Conservation (phyloP, 2,888 invertebrate species). For the Sphecodes monilicornis region DNA sequence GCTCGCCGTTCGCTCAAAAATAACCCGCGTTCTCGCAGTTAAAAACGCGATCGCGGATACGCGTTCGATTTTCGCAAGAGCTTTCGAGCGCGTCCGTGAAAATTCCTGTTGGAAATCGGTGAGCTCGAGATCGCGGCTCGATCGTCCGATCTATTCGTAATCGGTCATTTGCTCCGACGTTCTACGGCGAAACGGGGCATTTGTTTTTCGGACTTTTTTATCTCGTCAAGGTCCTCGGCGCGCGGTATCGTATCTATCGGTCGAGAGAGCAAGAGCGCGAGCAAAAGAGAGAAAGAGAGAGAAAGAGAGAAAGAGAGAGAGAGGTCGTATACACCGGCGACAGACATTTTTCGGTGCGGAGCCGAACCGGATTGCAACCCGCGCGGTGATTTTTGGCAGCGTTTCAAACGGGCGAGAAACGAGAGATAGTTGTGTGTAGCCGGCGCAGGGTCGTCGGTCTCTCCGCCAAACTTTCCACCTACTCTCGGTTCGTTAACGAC, state of each 20-base stretch:
- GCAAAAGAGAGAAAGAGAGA: too few species aligned
- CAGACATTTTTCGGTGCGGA: conserved; percentile 21
- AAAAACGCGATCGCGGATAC: conserved; percentile 41
- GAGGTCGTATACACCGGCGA: background rate
- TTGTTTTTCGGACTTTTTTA: conserved; percentile 47
- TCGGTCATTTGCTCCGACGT: conserved; percentile 52
- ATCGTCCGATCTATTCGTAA: conserved; percentile 28
- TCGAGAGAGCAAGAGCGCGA: background rate
- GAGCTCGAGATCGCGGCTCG: background rate
- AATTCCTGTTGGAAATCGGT: background rate
- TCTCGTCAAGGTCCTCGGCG: conserved; percentile 30
- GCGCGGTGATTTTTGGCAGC: conserved; percentile 72
- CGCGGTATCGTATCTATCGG: conserved; percentile 14
- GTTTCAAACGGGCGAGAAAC: conserved; percentile 75
- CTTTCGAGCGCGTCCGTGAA: background rate
- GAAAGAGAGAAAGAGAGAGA: too few species aligned
- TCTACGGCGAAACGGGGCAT: conserved; percentile 5
- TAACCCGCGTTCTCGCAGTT: conserved; percentile 55
- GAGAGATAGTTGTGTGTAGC: conserved; percentile 67
- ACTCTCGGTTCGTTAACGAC: conserved; percentile 27
- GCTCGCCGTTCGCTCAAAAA: conserved; percentile 47
- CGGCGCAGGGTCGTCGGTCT: conserved; percentile 72
- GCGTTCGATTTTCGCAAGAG: background rate
- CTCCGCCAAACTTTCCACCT: conserved; percentile 59
- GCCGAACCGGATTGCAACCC: conserved; percentile 65